These are phyloP conservation scores for Gambelia wislizenii DNA, from an alignment of 2,797 vertebrate species.

Conservation along the genomic window DNA sequence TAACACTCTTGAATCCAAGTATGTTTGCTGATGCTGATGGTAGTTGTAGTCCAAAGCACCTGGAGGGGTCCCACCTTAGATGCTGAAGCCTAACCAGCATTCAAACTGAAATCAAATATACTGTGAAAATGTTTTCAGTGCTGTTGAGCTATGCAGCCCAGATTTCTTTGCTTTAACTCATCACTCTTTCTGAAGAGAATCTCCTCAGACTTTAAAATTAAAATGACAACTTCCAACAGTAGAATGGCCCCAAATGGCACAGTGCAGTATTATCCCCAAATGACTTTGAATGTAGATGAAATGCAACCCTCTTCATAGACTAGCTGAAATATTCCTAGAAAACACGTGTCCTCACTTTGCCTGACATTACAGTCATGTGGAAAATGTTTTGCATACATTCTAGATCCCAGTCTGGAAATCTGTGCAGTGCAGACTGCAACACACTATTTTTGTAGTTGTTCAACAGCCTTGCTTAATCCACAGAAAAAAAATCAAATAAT, in stretches of 20 bases:
- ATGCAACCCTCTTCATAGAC: neutral
- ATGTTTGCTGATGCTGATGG: neutral
- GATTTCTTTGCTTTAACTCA: neutral
- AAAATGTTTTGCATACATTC: neutral
- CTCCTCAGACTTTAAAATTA: neutral
- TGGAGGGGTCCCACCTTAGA: neutral
- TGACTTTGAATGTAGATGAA: conserved; percentile 32
- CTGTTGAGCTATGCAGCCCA: neutral
- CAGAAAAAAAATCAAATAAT: neutral
- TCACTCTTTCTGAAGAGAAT: neutral
- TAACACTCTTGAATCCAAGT: no score
- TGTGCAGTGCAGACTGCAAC: neutral
- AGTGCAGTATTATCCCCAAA: neutral
- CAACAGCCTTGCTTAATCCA: neutral
- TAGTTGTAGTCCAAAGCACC: neutral
- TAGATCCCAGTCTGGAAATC: neutral
- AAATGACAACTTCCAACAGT: neutral
- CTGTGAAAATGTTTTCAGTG: neutral
- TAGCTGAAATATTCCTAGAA: conserved; percentile 22
- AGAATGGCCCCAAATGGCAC: neutral
- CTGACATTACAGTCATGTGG: neutral
- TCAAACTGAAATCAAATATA: neutral
- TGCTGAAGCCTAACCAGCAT: neutral
- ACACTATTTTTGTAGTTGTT: neutral
- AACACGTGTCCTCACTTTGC: conserved; percentile 27